Conservation (phyloP, 2,888 invertebrate species). For the Cistogaster globosa region DNA sequence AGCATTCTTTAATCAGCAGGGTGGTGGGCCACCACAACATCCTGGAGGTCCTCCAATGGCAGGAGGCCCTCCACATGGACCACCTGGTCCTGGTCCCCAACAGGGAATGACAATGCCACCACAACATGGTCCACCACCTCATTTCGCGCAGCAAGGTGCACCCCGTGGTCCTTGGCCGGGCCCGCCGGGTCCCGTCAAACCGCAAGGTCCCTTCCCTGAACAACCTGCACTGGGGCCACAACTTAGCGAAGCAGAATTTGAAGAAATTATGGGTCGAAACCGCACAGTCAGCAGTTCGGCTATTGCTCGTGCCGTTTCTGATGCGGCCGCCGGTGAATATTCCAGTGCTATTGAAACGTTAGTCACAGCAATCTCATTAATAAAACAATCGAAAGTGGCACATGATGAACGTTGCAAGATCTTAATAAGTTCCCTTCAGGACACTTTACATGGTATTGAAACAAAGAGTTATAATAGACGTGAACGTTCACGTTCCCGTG, state of each 20-base stretch:
- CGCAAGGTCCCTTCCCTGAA: slow-evolving; percentile 81
- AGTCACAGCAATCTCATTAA: slow-evolving; percentile 98
- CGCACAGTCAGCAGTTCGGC: slow-evolving; percentile 98
- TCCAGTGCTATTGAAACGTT: slow-evolving; percentile 99
- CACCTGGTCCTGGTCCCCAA: slow-evolving; percentile 83
- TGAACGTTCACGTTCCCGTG: slow-evolving; percentile 85
- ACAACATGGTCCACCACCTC: slow-evolving; percentile 88
- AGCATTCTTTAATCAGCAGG: slow-evolving; percentile 94
- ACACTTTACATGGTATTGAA: slow-evolving; percentile 98
- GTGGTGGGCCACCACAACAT: slow-evolving; percentile 82
- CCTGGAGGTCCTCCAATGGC: slow-evolving; percentile 84
- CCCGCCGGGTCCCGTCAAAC: slow-evolving; percentile 81
- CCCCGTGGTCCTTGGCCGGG: slow-evolving; percentile 89
- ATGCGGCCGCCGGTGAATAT: slow-evolving; percentile 98
- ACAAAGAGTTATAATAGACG: slow-evolving; percentile 96
- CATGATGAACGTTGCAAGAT: slow-evolving; percentile 98
- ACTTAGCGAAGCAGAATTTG: slow-evolving; percentile 96
- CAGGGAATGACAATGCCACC: slow-evolving; percentile 82
- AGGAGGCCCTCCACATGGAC: slow-evolving; percentile 84
- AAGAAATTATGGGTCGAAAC: slow-evolving; percentile 98
- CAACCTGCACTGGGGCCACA: slow-evolving; percentile 85
- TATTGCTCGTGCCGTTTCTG: slow-evolving; percentile 96
- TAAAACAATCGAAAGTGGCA: slow-evolving; percentile 95
- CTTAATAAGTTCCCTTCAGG: slow-evolving; percentile 97
- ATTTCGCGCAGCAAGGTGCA: slow-evolving; percentile 87